Evolutionary conservation across 2,888 invertebrate species (phyloP).

Genomic region (Cheilosia soror): DNA sequence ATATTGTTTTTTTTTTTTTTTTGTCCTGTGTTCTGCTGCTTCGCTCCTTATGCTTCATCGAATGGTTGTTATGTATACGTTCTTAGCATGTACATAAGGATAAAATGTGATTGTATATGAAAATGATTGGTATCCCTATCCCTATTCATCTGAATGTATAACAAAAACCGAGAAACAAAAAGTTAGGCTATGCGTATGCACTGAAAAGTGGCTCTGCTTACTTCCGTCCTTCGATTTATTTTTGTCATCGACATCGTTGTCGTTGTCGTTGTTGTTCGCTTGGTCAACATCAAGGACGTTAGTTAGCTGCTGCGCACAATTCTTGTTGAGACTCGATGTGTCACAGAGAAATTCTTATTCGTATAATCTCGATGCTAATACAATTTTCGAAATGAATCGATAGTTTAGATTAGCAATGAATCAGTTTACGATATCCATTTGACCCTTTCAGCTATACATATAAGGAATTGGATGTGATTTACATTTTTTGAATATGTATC

Average conservation of each 20-base stretch:
- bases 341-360: not conserved
- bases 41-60: constrained; percentile 62
- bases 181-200: constrained; percentile 72
- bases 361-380: constrained; percentile 4
- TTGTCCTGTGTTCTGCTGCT: constrained; percentile 22
- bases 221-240: constrained; percentile 74
- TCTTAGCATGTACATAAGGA: constrained; percentile 64
- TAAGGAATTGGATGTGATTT: not conserved
- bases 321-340: constrained; percentile 20
- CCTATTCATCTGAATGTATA: constrained; percentile 66
- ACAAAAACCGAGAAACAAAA: constrained; percentile 60
- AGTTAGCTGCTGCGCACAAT: constrained; percentile 51
- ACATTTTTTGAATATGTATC: not conserved
- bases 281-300: constrained; percentile 71
- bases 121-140: constrained; percentile 72
- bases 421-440: not conserved
- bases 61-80: constrained; percentile 54
- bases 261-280: constrained; percentile 43
- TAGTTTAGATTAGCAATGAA: constrained; percentile 11
- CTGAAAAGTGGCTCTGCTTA: constrained; percentile 63
- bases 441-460: not conserved
- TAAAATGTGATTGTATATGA: constrained; percentile 69
- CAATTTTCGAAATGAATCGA: constrained; percentile 30
- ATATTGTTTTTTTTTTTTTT: constrained; percentile 29
- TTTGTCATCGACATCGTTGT: constrained; percentile 47